Conservation (phyloP, 2,113 vertebrate genomes). For the human (Homo sapiens) region DNA sequence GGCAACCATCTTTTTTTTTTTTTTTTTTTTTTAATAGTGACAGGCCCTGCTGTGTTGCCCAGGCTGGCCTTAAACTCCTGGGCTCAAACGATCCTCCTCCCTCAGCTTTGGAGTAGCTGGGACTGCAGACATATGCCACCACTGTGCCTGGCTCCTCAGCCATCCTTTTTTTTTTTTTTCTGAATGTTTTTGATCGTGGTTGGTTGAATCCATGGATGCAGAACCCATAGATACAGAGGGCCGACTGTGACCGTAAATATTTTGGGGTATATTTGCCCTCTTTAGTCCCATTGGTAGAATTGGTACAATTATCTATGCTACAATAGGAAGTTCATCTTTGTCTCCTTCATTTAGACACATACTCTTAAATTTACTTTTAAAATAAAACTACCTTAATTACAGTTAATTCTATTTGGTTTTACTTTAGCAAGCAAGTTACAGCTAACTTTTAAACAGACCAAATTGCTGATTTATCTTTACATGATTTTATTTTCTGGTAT, state of each 20-base stretch:
- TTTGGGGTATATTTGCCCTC: neutral
- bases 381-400: slow-evolving; percentile 19
- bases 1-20: neutral
- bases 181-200: neutral
- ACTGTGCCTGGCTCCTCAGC: neutral
- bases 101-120: neutral
- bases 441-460: slow-evolving; percentile 33
- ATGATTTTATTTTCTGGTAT: slow-evolving; percentile 51
- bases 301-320: neutral
- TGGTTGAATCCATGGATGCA: neutral
- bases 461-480: slow-evolving; percentile 45
- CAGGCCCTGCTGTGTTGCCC: neutral
- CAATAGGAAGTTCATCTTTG: neutral
- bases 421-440: neutral
- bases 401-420: slow-evolving; percentile 47
- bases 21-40: neutral
- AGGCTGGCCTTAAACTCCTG: neutral
- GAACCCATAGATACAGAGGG: neutral
- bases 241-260: neutral
- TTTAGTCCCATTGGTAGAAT: slow-evolving; percentile 16
- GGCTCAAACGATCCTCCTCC: neutral
- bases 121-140: neutral
- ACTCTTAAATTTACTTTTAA: slow-evolving; percentile 44
- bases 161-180: neutral
- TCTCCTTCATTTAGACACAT: slow-evolving; percentile 29